A percentile compares a stretch with the other conserved stretches of the same genome.
Conservation (phyloP, 2,113 vertebrate species). For the Notothenia coriiceps region DNA sequence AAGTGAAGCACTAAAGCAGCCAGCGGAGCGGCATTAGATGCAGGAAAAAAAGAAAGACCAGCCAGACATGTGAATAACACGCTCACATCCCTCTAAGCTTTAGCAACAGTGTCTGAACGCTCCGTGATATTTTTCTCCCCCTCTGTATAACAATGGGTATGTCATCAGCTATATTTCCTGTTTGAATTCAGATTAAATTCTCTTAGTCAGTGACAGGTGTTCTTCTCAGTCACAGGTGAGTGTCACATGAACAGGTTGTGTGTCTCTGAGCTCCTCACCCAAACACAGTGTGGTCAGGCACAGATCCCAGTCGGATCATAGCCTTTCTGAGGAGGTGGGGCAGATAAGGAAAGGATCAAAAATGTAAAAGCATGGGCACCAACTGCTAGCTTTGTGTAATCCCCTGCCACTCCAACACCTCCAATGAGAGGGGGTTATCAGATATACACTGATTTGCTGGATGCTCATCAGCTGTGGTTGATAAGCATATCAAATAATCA, state of each 20-base stretch:
- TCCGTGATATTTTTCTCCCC: not conserved
- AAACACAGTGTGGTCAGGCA: slow-evolving; percentile 7
- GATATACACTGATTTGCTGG: slow-evolving; percentile 23
- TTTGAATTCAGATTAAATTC: slow-evolving; percentile 1
- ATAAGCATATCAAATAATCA: slow-evolving; percentile 39
- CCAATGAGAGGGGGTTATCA: slow-evolving; percentile 7
- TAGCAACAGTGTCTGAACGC: slow-evolving; percentile 29
- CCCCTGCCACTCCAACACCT: slow-evolving; percentile 15
- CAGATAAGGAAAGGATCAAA: not conserved
- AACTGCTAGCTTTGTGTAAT: slow-evolving; percentile 32
- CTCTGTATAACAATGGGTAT: not conserved
- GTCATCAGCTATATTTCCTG: not conserved
- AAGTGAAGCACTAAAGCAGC: slow-evolving; percentile 60
- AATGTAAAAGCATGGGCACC: slow-evolving; percentile 18
- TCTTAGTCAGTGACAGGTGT: not conserved
- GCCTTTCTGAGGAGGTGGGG: slow-evolving; percentile 1
- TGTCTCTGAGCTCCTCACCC: slow-evolving; percentile 1
- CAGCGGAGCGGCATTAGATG: slow-evolving; percentile 59
- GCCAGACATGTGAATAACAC: slow-evolving; percentile 47
- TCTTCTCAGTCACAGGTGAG: slow-evolving; percentile 11
- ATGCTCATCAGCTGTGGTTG: slow-evolving; percentile 30
- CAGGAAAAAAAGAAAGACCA: slow-evolving; percentile 27
- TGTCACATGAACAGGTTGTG: not conserved
- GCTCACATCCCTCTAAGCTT: slow-evolving; percentile 36
- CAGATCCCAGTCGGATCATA: slow-evolving; percentile 30